Evolutionary conservation across 2,888 invertebrate genomes (phyloP), one percentile per base, ranked within the genome.

Genomic region (Endomychus coccineus): DNA sequence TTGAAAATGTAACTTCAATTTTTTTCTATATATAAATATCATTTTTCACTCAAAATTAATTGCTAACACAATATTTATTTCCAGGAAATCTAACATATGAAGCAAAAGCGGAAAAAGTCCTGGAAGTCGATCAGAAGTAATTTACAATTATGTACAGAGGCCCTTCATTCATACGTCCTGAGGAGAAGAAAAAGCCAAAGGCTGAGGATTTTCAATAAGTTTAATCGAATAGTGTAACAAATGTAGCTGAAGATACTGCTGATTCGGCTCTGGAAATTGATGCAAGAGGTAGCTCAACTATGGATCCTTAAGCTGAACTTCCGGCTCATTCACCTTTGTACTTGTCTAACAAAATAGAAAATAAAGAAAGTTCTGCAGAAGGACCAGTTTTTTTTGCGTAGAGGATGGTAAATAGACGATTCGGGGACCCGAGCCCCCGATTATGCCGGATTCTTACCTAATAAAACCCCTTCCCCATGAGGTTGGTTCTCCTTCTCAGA

Each of bases 111-210:
- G 92, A 94, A 67, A 89, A 58, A 74, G 97, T 12, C 89, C 95
- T 0, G 96, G 96, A 1, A 92, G 92, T 0, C 74, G 95, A 3
- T 87, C 95, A 0, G 97, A 98, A 69, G 91, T 97, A 2, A 96
- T 99, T 48, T 99, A 99, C 71, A 98, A 97, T 69, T 99, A 99
- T 65, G 97, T 99, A 0, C 98, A 99, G 62, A 74, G 98, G 1
- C 98, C 98, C 0, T 99, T 99, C 67, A 89, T 99, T 35, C 94
- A 96, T 60, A 92, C 94, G 88, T 94, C 94, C 0, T 99, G 98
- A 98, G 98, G 99, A 63, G 99, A 99, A 57, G 98, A 99, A 59
- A 98, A 99, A 58, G 97, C 96, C 0, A 95, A 96, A 61, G 92
- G 92, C 58, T 61, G 98, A 99, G 0, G 98, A 99, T 66, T 99